Conservation (phyloP, 2,888 invertebrate genomes). For the Orchesella flavescens region DNA sequence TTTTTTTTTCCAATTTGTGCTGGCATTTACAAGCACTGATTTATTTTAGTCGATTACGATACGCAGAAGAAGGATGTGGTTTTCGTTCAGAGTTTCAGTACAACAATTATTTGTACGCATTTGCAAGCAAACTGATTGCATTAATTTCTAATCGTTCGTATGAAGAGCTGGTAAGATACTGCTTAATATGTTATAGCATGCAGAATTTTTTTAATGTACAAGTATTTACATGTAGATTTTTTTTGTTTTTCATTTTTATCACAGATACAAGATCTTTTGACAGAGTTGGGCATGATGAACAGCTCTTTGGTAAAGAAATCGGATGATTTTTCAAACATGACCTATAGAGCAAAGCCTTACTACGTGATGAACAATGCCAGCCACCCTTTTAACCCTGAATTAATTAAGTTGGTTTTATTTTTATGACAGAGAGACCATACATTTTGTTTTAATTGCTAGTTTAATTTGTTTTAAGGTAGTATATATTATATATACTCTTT, state of each 20-base stretch:
- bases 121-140: conserved; percentile 52
- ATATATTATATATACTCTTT: neutral
- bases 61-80: conserved; percentile 49
- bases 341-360: conserved; percentile 47
- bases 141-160: conserved; percentile 37
- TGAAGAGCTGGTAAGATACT: conserved; percentile 41
- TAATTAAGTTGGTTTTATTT: conserved; percentile 47
- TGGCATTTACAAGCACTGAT: neutral
- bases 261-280: conserved; percentile 21
- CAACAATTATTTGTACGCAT: conserved; percentile 59
- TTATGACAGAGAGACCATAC: neutral
- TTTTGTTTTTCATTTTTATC: too few relatives aligned
- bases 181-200: too few relatives aligned
- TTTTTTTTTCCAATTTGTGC: neutral
- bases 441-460: too few relatives aligned
- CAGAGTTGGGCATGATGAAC: conserved; percentile 63
- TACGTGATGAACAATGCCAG: conserved; percentile 44
- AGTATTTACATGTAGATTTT: too few relatives aligned
- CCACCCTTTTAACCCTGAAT: conserved; percentile 34
- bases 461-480: too few relatives aligned
- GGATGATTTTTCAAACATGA: conserved; percentile 50
- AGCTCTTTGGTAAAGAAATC: conserved; percentile 23
- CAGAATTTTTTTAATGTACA: too few relatives aligned
- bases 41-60: conserved; percentile 55
- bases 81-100: conserved; percentile 44